These are phyloP conservation scores for Serranus cabrilla DNA, from an alignment of 2,797 vertebrate species.

Conservation along the genomic window DNA sequence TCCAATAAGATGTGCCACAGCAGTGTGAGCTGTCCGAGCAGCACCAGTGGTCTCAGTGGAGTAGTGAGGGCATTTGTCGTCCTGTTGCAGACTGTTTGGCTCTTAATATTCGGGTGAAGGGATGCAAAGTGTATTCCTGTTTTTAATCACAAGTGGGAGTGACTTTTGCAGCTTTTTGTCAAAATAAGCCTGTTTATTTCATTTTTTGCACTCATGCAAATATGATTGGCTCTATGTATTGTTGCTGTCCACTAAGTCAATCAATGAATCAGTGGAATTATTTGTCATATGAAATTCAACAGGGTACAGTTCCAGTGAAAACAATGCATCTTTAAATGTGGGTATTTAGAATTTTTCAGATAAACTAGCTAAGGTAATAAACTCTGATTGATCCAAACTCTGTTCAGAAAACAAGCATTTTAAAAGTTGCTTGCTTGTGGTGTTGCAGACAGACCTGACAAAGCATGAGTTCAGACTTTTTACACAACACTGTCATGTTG, in stretches of 20 bases:
- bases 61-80: conserved; percentile 27
- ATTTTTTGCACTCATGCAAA: background rate
- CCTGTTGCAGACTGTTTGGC: conserved; percentile 22
- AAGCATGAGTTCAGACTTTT: too few relatives aligned
- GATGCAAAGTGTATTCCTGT: background rate
- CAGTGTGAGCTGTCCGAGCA: background rate
- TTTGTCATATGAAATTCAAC: too few relatives aligned
- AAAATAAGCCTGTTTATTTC: background rate
- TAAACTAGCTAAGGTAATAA: background rate
- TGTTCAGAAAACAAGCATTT: too few relatives aligned
- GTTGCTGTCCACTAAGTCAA: background rate
- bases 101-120: conserved; percentile 20
- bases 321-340: background rate
- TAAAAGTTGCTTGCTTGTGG: too few relatives aligned
- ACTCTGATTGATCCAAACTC: too few relatives aligned
- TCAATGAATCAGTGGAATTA: too few relatives aligned
- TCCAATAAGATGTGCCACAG: conserved; percentile 35
- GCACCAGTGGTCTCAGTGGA: conserved; percentile 26
- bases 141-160: conserved; percentile 7
- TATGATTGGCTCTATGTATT: background rate
- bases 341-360: background rate
- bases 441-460: too few relatives aligned
- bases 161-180: background rate
- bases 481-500: too few relatives aligned
- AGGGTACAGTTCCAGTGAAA: too few relatives aligned